Evolutionary conservation across 2,888 invertebrate genomes (phyloP).

Genomic region (Amphipyra berbera): DNA sequence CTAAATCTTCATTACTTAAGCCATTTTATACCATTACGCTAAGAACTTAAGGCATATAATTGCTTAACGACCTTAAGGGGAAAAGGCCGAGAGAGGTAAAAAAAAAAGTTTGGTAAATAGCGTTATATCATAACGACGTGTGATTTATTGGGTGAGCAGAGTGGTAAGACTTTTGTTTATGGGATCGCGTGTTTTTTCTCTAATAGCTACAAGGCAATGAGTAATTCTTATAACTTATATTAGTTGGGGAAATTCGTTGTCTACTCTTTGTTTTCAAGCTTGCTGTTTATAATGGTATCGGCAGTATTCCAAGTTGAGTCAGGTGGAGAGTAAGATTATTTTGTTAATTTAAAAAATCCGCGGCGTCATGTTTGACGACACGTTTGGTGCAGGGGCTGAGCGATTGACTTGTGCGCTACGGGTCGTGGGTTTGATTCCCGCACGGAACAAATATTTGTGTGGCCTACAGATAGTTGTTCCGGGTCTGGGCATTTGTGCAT

Average conservation of each 20-base stretch:
- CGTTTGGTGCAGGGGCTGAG: too few species aligned
- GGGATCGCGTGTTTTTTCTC: slow-evolving; percentile 52
- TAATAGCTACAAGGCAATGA: slow-evolving; percentile 47
- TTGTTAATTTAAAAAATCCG: too few species aligned
- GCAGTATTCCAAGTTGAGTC: too few species aligned
- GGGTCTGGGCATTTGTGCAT: too few species aligned
- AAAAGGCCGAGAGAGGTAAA: slow-evolving; percentile 33
- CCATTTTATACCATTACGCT: slow-evolving; percentile 57
- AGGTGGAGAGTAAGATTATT: too few species aligned
- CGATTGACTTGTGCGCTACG: too few species aligned
- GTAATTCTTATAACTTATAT: slow-evolving; percentile 43
- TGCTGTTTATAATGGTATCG: neutral
- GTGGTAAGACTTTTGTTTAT: slow-evolving; percentile 58
- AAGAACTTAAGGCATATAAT: slow-evolving; percentile 61
- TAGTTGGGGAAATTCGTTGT: slow-evolving; percentile 5
- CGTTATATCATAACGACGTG: slow-evolving; percentile 56
- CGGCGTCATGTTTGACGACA: too few species aligned
- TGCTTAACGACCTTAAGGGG: slow-evolving; percentile 49
- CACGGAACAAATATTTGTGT: too few species aligned
- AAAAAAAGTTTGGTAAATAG: slow-evolving; percentile 60
- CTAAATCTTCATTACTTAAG: slow-evolving; percentile 58
- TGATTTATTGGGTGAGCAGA: slow-evolving; percentile 57
- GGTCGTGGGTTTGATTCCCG: too few species aligned
- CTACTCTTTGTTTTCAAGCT: neutral
- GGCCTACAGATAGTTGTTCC: too few species aligned